Percentiles rank a stretch among this genome's conserved stretches.
phyloP scores from a whole-genome alignment of 2,113 vertebrate species.

The Cebus imitator region DNA sequence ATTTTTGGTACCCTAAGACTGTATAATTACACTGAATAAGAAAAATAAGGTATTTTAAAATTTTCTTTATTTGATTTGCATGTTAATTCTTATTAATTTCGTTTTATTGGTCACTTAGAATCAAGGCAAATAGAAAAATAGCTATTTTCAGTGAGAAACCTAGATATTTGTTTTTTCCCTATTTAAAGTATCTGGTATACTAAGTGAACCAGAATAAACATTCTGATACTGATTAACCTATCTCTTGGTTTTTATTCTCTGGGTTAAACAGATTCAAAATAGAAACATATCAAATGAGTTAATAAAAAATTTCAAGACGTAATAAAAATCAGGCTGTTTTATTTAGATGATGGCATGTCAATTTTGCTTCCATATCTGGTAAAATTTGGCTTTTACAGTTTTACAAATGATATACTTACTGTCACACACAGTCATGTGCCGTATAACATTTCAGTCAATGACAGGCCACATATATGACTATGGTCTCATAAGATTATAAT shows the following conservation, averaged over 20 bases:
- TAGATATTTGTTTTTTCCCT: not conserved
- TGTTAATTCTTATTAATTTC: not conserved
- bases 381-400: not conserved
- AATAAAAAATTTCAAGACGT: not conserved
- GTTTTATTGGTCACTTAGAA: not conserved
- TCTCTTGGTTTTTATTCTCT: not conserved
- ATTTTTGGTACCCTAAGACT: not conserved
- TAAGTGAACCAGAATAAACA: not conserved
- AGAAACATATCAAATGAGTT: not conserved
- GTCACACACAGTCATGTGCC: not conserved
- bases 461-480: not conserved
- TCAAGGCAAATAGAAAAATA: not conserved
- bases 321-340: not conserved
- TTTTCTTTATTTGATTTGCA: constrained; percentile 9
- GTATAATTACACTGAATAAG: not conserved
- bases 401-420: not conserved
- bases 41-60: not conserved
- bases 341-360: not conserved
- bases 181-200: too few relatives aligned
- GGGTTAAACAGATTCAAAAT: not conserved
- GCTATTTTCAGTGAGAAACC: not conserved
- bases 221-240: not conserved
- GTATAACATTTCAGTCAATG: not conserved
- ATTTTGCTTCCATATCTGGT: not conserved
- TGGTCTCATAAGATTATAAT: not conserved